These are phyloP conservation scores for Chaetura pelagica DNA, from an alignment of 2,113 vertebrate species.

Conservation along the genomic window DNA sequence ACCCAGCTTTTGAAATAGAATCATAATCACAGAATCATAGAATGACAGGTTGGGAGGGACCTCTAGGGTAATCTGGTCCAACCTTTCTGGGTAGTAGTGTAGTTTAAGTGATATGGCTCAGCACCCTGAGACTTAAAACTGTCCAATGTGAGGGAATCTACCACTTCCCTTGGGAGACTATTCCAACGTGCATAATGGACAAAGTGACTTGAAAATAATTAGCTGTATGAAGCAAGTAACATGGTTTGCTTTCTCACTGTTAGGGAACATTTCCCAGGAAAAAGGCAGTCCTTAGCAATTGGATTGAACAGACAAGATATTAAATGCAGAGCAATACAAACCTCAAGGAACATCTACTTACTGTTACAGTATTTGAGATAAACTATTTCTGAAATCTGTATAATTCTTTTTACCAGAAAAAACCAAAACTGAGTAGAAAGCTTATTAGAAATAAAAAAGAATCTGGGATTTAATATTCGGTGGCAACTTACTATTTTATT, in stretches of 20 bases:
- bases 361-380: neutral
- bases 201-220: neutral
- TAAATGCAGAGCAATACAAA: neutral
- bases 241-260: neutral
- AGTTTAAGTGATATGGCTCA: too few species aligned
- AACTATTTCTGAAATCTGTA: neutral
- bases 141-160: too few species aligned
- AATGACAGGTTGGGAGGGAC: too few species aligned
- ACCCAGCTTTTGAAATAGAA: neutral
- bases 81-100: too few species aligned
- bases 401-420: neutral
- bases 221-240: neutral
- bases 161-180: too few species aligned
- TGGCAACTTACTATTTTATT: neutral
- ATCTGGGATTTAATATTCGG: neutral
- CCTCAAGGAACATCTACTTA: neutral
- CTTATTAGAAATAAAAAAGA: neutral
- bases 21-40: too few species aligned
- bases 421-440: neutral
- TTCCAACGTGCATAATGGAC: neutral
- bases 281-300: neutral
- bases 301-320: neutral
- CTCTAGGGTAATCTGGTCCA: too few species aligned
- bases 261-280: neutral
- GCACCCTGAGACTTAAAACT: too few species aligned